These are phyloP conservation scores for Mus caroli DNA, from an alignment of 2,797 vertebrate species.

Conservation along the genomic window DNA sequence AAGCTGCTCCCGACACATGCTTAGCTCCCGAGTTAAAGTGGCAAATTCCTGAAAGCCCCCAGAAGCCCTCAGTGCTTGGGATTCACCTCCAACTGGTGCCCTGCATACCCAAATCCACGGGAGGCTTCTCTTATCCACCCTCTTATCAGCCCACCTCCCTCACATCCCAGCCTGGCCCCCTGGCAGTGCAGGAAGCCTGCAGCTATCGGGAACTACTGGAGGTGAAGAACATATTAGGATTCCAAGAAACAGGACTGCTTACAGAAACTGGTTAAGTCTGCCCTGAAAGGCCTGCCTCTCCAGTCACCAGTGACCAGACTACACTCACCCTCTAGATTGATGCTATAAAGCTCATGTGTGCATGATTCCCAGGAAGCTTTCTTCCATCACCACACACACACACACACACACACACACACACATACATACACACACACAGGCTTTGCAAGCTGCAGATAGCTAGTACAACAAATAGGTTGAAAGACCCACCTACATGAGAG, in stretches of 20 bases:
- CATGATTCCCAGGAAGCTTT: not conserved
- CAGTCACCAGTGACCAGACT: not conserved
- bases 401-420: too few relatives aligned
- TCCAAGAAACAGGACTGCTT: not conserved
- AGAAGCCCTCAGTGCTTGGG: constrained; percentile 16
- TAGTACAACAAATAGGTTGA: not conserved
- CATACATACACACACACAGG: not conserved
- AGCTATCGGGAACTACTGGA: not conserved
- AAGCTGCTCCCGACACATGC: constrained; percentile 96
- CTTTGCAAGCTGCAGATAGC: not conserved
- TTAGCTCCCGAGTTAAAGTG: constrained; percentile 97
- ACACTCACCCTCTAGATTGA: not conserved
- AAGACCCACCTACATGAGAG: not conserved
- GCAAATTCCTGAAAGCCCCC: constrained; percentile 94
- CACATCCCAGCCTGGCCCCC: not conserved
- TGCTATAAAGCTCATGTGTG: not conserved
- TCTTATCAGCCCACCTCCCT: not conserved
- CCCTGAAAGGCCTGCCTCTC: not conserved
- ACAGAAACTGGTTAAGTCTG: not conserved
- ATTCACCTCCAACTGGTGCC: not conserved
- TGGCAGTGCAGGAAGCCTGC: not conserved
- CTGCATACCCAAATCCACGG: not conserved
- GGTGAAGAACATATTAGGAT: not conserved
- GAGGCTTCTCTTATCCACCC: not conserved
- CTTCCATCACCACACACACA: not conserved